Evolutionary conservation across 2,113 vertebrate genomes (phyloP).

Genomic region (Sterrhoptilus dennistouni): DNA sequence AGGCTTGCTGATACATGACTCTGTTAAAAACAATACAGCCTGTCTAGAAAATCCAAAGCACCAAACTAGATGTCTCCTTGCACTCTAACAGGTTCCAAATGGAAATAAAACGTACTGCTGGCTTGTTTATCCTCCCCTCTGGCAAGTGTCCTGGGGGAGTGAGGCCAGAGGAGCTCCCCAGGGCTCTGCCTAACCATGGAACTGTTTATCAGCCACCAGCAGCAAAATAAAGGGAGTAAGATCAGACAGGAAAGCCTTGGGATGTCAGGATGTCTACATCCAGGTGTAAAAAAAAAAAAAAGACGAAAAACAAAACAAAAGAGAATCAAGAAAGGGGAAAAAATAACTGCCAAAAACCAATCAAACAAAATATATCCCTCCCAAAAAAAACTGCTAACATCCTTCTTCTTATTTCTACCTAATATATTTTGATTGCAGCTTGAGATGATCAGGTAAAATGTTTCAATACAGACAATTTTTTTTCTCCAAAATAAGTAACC

Average conservation of each 20-base stretch:
- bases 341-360: accelerated
- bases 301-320: background rate
- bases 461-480: background rate
- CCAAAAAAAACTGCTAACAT: accelerated
- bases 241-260: background rate
- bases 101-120: constrained; percentile 54
- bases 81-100: constrained; percentile 55
- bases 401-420: background rate
- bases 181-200: constrained; percentile 59
- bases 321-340: accelerated
- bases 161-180: constrained; percentile 62
- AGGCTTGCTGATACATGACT: constrained; percentile 34
- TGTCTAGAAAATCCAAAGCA: constrained; percentile 8
- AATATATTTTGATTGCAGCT: background rate
- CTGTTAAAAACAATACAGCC: constrained; percentile 51
- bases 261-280: background rate
- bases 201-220: constrained; percentile 75
- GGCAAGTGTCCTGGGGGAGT: constrained; percentile 63
- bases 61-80: constrained; percentile 14
- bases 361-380: background rate
- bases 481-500: background rate
- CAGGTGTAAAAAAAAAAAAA: background rate
- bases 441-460: background rate
- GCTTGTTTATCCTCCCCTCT: constrained; percentile 68
- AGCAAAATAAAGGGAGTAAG: constrained; percentile 36